Percentiles rank a stretch among this genome's conserved stretches.
phyloP scores from a whole-genome alignment of 92 coral and sea anemone species.

The Paragorgia papillata region DNA sequence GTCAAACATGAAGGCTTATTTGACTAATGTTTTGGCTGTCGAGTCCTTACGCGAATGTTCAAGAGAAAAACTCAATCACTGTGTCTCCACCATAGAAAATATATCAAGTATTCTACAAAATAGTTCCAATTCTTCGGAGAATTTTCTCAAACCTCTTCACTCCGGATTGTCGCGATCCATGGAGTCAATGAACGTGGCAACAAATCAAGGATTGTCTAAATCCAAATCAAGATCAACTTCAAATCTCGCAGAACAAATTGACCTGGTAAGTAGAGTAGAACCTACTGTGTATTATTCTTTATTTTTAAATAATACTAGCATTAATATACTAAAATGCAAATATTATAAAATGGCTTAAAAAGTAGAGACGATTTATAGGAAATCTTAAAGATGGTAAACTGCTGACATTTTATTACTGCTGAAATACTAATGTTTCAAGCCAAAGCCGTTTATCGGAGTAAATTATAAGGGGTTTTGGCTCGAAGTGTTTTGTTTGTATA shows the following conservation, averaged over 20 bases:
- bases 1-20: neutral
- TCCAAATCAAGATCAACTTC: conserved; percentile 22
- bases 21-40: conserved; percentile 7
- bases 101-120: neutral
- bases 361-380: too few relatives aligned
- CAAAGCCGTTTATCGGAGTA: too few relatives aligned
- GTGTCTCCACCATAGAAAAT: conserved; percentile 13
- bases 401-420: too few relatives aligned
- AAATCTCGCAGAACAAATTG: neutral
- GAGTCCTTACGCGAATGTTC: conserved; percentile 3
- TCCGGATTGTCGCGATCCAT: conserved; percentile 15
- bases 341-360: too few relatives aligned
- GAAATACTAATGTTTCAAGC: too few relatives aligned
- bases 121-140: neutral
- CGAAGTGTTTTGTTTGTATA: too few relatives aligned
- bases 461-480: too few relatives aligned
- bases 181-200: neutral
- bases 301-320: too few relatives aligned
- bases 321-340: too few relatives aligned
- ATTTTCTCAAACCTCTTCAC: conserved; percentile 9
- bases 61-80: conserved; percentile 12
- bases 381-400: too few relatives aligned
- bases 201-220: neutral
- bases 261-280: neutral
- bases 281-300: too few relatives aligned